These are phyloP conservation scores for Lepilemur ruficaudatus DNA, from an alignment of 2,797 vertebrate species.

Conservation along the genomic window DNA sequence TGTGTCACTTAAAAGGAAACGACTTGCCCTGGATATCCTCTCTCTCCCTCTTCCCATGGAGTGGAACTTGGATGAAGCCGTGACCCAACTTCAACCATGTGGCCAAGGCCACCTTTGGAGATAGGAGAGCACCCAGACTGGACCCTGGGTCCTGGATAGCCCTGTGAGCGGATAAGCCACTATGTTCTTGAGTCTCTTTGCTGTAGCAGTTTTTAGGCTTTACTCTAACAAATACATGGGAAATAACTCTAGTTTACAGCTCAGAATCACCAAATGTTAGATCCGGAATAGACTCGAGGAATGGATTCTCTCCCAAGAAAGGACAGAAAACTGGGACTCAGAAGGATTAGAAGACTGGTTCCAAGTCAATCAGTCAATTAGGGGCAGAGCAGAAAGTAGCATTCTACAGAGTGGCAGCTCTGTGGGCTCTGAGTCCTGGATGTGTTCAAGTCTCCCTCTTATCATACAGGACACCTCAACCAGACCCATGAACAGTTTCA, in stretches of 20 bases:
- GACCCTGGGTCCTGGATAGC: not conserved
- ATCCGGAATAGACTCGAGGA: not conserved
- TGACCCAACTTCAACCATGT: not conserved
- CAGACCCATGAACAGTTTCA: not conserved
- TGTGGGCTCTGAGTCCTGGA: not conserved
- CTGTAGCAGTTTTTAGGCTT: not conserved
- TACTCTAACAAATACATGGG: not conserved
- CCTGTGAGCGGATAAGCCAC: not conserved
- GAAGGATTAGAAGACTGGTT: not conserved
- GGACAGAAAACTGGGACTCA: not conserved
- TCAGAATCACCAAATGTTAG: not conserved
- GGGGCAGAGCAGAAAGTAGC: not conserved
- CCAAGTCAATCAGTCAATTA: not conserved
- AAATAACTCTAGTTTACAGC: not conserved
- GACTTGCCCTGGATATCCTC: not conserved
- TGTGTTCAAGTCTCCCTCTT: not conserved
- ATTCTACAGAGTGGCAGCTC: not conserved
- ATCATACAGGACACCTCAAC: fast-evolving
- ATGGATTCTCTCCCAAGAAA: not conserved
- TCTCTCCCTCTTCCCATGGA: not conserved
- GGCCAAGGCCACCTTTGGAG: not conserved
- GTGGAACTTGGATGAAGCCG: not conserved
- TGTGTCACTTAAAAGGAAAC: not conserved
- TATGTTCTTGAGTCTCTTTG: not conserved
- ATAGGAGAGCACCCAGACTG: not conserved